Evolutionary conservation across 2,888 invertebrate species (phyloP), one percentile per base, ranked within the genome.

Genomic region (Syritta pipiens): DNA sequence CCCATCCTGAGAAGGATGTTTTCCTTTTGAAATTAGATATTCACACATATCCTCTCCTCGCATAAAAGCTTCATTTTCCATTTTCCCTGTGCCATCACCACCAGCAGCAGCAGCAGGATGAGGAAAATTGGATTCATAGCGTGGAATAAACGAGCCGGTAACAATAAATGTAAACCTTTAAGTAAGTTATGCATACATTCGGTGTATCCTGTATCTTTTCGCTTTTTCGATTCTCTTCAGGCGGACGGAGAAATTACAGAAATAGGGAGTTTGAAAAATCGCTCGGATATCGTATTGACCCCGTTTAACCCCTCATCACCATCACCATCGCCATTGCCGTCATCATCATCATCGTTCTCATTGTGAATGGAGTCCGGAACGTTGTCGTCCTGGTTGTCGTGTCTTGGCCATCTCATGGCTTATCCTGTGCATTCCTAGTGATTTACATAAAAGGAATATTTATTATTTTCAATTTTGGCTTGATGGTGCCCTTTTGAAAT

Each of bases 381-480:
- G 28, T 42, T 48, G n/a, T 42, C 22, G 1, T 32, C 42, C 19
- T 32, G 10, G 19, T 26, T 14, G 19, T 63, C 40, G 7, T 22
- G 48, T 49, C 51, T 37, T 40, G 44, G 48, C 26, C 37, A 44
- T 35, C 59, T 20, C 35, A 9, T n/a, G 42, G 55, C 35, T 68
- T 60, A 60, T 63, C 30, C 46, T 35, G 37, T 37, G 24, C 57
- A 65, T 37, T 59, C 10, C 22, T 24, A 10, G 44, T 46, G 24
- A 71, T 77, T 77, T 77, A 40, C 76, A 71, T 77, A 53, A 57
- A 71, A 42, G 28, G 32, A 53, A 59, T 71, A 71, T 71, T 71
- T 77, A 77, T 69, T 71, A 59, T 57, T 69, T 74, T 74, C 74
- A 74, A 67, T 74, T 65, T 67, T 19, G 19, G 46, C 26, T 28